Conservation (phyloP, 2,888 invertebrate genomes). For the Flexamia atlantica region DNA sequence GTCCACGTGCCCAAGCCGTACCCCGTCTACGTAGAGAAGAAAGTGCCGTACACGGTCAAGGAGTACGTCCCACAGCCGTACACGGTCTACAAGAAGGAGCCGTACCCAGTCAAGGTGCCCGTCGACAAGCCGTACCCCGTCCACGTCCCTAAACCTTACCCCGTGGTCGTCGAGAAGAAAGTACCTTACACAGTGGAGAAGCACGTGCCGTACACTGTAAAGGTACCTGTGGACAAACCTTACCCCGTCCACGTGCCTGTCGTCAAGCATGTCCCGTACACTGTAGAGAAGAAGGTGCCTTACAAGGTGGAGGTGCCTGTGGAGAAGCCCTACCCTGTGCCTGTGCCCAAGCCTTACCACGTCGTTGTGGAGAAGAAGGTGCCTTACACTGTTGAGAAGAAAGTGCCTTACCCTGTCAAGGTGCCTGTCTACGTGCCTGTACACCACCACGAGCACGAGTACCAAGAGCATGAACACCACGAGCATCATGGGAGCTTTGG, state of each 20-base stretch:
- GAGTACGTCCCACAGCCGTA: constrained; percentile 49
- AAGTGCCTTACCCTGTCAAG: constrained; percentile 42
- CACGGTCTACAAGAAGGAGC: constrained; percentile 54
- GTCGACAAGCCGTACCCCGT: constrained; percentile 64
- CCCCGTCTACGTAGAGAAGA: constrained; percentile 54
- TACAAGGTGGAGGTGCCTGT: constrained; percentile 58
- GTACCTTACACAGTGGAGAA: constrained; percentile 51
- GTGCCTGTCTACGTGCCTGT: constrained; percentile 41
- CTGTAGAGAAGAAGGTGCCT: constrained; percentile 55
- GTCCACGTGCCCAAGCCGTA: constrained; percentile 52
- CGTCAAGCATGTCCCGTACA: constrained; percentile 52
- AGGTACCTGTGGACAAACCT: constrained; percentile 50
- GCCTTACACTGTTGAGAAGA: constrained; percentile 49
- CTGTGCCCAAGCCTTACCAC: constrained; percentile 36
- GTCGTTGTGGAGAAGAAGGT: constrained; percentile 48
- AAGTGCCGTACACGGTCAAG: constrained; percentile 53
- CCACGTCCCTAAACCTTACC: constrained; percentile 47
- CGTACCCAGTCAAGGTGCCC: constrained; percentile 42
- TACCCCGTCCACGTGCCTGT: constrained; percentile 55
- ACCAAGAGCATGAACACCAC: background rate
- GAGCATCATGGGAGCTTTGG: background rate
- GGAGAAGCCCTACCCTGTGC: constrained; percentile 55
- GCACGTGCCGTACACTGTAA: constrained; percentile 46
- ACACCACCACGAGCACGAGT: constrained; percentile 10
- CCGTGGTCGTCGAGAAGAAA: constrained; percentile 48